Evolutionary conservation across 2,888 invertebrate species (phyloP).

Genomic region (Empis livida): DNA sequence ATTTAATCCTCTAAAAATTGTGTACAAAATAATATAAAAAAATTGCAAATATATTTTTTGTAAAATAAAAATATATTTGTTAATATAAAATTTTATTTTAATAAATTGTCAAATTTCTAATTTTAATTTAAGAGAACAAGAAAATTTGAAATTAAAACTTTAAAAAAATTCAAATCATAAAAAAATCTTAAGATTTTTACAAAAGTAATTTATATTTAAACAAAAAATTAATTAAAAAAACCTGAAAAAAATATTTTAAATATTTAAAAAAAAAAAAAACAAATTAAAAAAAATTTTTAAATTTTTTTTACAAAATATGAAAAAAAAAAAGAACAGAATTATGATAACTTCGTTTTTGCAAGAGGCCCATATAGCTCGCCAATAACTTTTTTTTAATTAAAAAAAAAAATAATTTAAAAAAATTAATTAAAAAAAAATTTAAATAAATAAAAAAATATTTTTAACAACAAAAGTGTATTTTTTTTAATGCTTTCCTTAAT

Average conservation of each 20-base stretch:
- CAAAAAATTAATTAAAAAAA: conserved; percentile 8
- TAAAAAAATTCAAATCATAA: neutral
- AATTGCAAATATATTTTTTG: too few relatives aligned
- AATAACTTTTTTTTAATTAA: conserved; percentile 23
- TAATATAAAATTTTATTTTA: too few relatives aligned
- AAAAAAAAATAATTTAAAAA: neutral
- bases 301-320: conserved; percentile 16
- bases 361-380: conserved; percentile 41
- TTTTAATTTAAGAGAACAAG: too few relatives aligned
- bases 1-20: too few relatives aligned
- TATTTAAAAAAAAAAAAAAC: conserved; percentile 10
- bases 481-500: too few relatives aligned
- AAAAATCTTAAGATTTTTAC: neutral
- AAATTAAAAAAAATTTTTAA: conserved; percentile 17
- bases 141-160: too few relatives aligned
- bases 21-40: too few relatives aligned
- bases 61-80: too few relatives aligned
- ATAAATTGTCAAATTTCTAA: too few relatives aligned
- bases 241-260: neutral
- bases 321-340: conserved; percentile 14
- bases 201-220: neutral
- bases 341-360: conserved; percentile 38
- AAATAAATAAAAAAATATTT: too few relatives aligned
- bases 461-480: too few relatives aligned
- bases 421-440: neutral